Evolutionary conservation across 2,888 invertebrate genomes (phyloP), one percentile per base, ranked within the genome.

Genomic region (Tolmerus cingulatus): DNA sequence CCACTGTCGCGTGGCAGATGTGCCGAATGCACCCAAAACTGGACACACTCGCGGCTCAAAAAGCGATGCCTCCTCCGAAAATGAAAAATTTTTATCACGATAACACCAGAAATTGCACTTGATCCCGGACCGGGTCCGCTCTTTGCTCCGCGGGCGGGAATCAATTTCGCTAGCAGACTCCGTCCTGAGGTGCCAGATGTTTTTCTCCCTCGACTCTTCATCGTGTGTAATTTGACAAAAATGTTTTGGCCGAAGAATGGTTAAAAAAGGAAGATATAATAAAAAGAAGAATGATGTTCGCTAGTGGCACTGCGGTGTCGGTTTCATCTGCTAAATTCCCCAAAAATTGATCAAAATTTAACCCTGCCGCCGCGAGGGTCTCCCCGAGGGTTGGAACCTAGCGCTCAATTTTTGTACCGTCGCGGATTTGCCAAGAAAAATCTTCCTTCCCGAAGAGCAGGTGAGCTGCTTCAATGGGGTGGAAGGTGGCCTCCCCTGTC

Each of bases 1-100:
- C 76, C 86, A 86, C 86, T 76, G 86, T 86, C 86, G 86, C 86
- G 86, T 86, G 86, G 86, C 86, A 86, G 86, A 76, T 86, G 86
- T 86, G 51, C 43, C 12, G 74, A 43, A 43, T 74, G 74, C 74
- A 74, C 43, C 74, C 74, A 9, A 30, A 51, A 74, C 74, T 85
- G 43, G 74, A 51, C 74, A 86, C 76, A 74, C 74, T 43, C 76
- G 46, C 74, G 23, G n/a, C 40, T 23, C 27, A 16, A 30, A 30
- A 30, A n/a, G n/a, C 23, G 46, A 30, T 14, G 76, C 40, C 66
- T 27, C 66, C 84, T 27, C 66, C 27, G n/a, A 43, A n/a, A 37
- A 34, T 40, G 46, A 74, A n/a, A n/a, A 34, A 34, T 34, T 23
- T 51, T 74, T 40, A 30, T 43, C 66, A 85, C 19, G 30, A 57